Conservation (phyloP, 1,140 invertebrate species). For the Charaxes varanes region DNA sequence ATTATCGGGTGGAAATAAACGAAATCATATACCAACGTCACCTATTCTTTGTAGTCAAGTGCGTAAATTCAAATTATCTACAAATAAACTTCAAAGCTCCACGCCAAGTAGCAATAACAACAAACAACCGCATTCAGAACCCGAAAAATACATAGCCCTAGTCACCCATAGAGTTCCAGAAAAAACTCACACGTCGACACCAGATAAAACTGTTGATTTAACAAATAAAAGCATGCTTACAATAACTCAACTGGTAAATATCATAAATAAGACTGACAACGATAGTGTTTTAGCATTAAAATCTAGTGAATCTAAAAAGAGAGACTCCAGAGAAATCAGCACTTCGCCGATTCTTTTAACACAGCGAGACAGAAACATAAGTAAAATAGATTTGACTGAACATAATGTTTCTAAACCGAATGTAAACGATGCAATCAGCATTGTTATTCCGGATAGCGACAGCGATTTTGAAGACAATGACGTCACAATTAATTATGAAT, state of each 20-base stretch:
- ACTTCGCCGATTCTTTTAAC: conserved; percentile 51
- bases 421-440: neutral
- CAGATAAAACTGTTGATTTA: conserved; percentile 9
- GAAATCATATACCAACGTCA: conserved; percentile 26
- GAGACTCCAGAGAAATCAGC: conserved; percentile 23
- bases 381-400: conserved; percentile 6
- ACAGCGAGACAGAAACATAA: conserved; percentile 39
- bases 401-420: conserved; percentile 6
- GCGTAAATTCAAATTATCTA: conserved; percentile 34
- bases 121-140: conserved; percentile 14
- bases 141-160: neutral
- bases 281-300: conserved; percentile 11
- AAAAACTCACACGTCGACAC: neutral
- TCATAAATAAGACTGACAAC: conserved; percentile 41
- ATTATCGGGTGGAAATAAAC: conserved; percentile 35
- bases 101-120: conserved; percentile 23
- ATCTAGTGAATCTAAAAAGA: conserved; percentile 8
- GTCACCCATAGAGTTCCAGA: neutral
- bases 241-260: conserved; percentile 53
- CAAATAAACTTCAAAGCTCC: conserved; percentile 28
- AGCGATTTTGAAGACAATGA: conserved; percentile 39
- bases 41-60: conserved; percentile 50
- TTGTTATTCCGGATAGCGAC: conserved; percentile 51
- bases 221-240: conserved; percentile 53
- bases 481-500: conserved; percentile 28